These are phyloP conservation scores for Osmerus mordax DNA, from an alignment of 2,113 vertebrate genomes.

Conservation along the genomic window DNA sequence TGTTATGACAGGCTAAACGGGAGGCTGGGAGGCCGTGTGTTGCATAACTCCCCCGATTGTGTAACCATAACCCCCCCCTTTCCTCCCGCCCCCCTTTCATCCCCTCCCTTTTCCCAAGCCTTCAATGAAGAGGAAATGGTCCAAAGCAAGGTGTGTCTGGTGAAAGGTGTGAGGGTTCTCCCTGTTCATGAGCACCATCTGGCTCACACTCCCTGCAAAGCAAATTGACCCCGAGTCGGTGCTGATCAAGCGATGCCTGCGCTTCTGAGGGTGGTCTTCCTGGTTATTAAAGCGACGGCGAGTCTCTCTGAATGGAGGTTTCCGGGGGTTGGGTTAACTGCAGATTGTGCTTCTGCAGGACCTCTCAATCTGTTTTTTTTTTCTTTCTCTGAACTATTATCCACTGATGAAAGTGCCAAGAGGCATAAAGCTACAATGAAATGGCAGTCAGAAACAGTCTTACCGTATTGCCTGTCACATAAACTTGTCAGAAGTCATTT, in stretches of 20 bases:
- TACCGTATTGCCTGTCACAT: background rate
- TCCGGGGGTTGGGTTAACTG: background rate
- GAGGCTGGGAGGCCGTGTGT: constrained; percentile 19
- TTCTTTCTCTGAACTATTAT: background rate
- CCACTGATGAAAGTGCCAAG: background rate
- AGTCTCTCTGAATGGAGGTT: background rate
- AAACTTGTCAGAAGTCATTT: background rate
- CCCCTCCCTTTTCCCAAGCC: no score
- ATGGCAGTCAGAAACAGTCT: background rate
- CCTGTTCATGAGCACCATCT: constrained; percentile 20
- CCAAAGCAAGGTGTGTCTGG: constrained; percentile 5
- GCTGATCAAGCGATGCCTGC: background rate
- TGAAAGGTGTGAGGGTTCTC: background rate
- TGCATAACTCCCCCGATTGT: constrained; percentile 23
- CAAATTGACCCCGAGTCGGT: background rate
- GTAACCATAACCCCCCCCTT: constrained; percentile 19
- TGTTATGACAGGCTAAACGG: no score
- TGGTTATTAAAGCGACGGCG: background rate
- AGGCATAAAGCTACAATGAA: background rate
- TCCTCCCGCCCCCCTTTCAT: background rate
- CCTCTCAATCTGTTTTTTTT: background rate
- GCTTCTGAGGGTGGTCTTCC: no score
- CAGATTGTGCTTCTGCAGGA: background rate
- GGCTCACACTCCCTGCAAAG: background rate
- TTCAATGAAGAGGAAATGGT: background rate